phyloP scores from a whole-genome alignment of 1,140 invertebrate species.

The Lasioglossum albipes region DNA sequence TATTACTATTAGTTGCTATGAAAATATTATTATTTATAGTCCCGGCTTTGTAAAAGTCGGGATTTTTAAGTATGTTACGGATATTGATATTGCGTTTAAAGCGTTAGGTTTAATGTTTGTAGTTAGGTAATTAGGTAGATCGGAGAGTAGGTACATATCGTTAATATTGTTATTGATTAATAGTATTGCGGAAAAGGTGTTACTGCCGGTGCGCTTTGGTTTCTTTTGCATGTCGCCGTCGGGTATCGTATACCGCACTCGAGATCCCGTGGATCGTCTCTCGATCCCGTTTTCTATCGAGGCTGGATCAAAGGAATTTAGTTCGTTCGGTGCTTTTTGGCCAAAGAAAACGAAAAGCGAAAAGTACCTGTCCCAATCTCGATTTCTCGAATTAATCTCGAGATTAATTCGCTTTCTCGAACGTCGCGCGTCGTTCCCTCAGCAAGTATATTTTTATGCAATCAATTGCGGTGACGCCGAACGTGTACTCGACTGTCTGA shows the following conservation, averaged over 20 bases:
- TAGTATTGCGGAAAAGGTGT: slow-evolving; percentile 69
- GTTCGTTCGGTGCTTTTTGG: not conserved
- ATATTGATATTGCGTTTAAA: slow-evolving; percentile 68
- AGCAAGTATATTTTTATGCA: slow-evolving; percentile 35
- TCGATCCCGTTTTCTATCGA: too few species aligned
- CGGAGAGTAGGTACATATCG: slow-evolving; percentile 74
- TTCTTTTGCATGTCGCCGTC: slow-evolving; percentile 55
- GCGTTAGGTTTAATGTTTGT: slow-evolving; percentile 70
- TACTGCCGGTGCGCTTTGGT: slow-evolving; percentile 69
- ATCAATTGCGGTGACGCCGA: not conserved
- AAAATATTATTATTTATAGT: slow-evolving; percentile 63
- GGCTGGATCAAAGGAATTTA: too few species aligned
- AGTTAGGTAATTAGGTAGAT: slow-evolving; percentile 63
- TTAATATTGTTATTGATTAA: slow-evolving; percentile 73
- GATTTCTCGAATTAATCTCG: slow-evolving; percentile 21
- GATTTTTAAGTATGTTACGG: slow-evolving; percentile 58
- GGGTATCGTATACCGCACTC: not conserved
- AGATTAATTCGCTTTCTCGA: not conserved
- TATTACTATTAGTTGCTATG: slow-evolving; percentile 58
- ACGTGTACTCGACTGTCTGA: too few species aligned
- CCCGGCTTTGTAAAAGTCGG: slow-evolving; percentile 63
- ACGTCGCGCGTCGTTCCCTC: not conserved
- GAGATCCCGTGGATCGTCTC: too few species aligned
- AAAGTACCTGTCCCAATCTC: slow-evolving; percentile 20
- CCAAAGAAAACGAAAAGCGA: not conserved